Percentiles rank a stretch among this genome's conserved stretches.
These are phyloP conservation scores for Gobionotothen gibberifrons DNA, from an alignment of 2,797 vertebrate genomes.

Conservation along the genomic window DNA sequence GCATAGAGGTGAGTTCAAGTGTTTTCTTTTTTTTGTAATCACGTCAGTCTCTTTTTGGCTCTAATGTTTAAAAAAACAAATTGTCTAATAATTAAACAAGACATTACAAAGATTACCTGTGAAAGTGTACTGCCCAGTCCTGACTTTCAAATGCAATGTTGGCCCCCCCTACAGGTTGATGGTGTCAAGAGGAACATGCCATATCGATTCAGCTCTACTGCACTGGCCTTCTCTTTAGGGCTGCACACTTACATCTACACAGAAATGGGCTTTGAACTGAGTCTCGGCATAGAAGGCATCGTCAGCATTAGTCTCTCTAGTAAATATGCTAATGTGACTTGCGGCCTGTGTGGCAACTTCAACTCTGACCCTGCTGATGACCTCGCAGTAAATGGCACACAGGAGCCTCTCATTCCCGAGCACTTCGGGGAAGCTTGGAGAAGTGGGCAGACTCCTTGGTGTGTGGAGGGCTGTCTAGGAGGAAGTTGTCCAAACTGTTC, in stretches of 20 bases:
- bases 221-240: slow-evolving; percentile 59
- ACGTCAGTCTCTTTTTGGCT: neutral
- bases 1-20: slow-evolving; percentile 23
- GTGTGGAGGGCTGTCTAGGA: slow-evolving; percentile 63
- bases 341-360: slow-evolving; percentile 79
- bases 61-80: neutral
- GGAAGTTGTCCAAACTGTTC: slow-evolving; percentile 69
- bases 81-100: neutral
- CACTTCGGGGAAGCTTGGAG: slow-evolving; percentile 73
- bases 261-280: slow-evolving; percentile 59
- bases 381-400: slow-evolving; percentile 50
- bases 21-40: neutral
- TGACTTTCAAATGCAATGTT: slow-evolving; percentile 50
- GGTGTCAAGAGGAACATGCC: slow-evolving; percentile 67
- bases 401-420: slow-evolving; percentile 30
- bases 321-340: slow-evolving; percentile 70
- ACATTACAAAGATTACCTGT: neutral
- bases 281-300: slow-evolving; percentile 62
- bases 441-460: slow-evolving; percentile 62
- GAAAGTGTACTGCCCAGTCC: neutral
- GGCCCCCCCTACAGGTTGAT: slow-evolving; percentile 78
- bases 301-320: slow-evolving; percentile 68
- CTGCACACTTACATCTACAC: slow-evolving; percentile 63
- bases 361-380: slow-evolving; percentile 74
- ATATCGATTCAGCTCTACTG: slow-evolving; percentile 42